These are phyloP conservation scores for Drosophila biarmipes DNA, from an alignment of 1,140 invertebrate species.

Conservation along the genomic window DNA sequence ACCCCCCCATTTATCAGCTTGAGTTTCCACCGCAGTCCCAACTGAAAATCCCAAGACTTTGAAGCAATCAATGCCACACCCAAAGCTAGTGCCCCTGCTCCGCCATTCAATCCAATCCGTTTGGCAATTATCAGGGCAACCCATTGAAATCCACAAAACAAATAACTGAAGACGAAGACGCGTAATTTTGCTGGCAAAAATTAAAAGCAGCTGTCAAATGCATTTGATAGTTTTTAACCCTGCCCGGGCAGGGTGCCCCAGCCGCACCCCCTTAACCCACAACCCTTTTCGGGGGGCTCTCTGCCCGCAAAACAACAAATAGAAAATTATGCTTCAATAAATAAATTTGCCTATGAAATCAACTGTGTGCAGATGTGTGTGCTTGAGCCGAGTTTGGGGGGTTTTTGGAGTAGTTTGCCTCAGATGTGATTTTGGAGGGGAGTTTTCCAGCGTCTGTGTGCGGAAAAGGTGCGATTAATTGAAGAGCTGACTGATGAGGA, in stretches of 20 bases:
- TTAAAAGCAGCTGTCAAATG: slow-evolving; percentile 79
- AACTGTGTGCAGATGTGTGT: slow-evolving; percentile 3
- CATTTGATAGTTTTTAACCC: slow-evolving; percentile 69
- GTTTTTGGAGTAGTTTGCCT: slow-evolving; percentile 59
- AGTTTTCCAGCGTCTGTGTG: slow-evolving; percentile 16
- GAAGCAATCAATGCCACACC: slow-evolving; percentile 33
- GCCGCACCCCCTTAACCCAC: neutral
- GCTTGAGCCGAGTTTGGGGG: slow-evolving; percentile 37
- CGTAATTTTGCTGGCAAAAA: slow-evolving; percentile 42
- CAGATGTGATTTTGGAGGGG: slow-evolving; percentile 55
- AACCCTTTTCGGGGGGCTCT: neutral
- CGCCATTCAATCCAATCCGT: slow-evolving; percentile 17
- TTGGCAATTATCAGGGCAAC: slow-evolving; percentile 21
- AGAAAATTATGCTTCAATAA: slow-evolving; percentile 80
- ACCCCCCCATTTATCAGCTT: neutral
- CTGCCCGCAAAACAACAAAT: slow-evolving; percentile 61
- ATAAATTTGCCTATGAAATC: slow-evolving; percentile 62
- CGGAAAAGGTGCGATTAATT: slow-evolving; percentile 83
- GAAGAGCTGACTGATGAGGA: slow-evolving; percentile 44
- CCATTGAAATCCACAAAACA: slow-evolving; percentile 40
- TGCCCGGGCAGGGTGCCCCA: neutral
- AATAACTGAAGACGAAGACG: slow-evolving; percentile 34
- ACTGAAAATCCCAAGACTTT: slow-evolving; percentile 13
- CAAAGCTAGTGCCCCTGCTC: neutral
- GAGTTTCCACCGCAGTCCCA: neutral